Conservation (phyloP, 2,888 invertebrate genomes). For the Dysmachus trigonus region DNA sequence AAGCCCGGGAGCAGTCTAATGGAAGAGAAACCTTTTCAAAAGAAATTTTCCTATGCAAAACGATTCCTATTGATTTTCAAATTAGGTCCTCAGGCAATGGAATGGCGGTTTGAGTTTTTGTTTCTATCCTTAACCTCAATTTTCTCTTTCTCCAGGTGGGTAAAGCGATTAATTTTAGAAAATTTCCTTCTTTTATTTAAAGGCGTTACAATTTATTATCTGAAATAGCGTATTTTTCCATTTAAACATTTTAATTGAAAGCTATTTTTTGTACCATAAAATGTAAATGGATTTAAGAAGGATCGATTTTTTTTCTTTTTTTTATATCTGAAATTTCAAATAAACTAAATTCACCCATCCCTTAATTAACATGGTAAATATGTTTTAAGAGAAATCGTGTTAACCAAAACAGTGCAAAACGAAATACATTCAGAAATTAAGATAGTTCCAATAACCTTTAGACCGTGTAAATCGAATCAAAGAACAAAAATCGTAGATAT, state of each 20-base stretch:
- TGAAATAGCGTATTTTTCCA: not conserved
- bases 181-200: not conserved
- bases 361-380: too few relatives aligned
- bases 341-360: too few relatives aligned
- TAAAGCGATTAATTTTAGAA: not conserved
- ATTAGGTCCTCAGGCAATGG: not conserved
- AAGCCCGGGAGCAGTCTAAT: not conserved
- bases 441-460: too few relatives aligned
- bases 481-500: too few relatives aligned
- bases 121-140: not conserved
- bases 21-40: not conserved
- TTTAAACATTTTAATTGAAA: not conserved
- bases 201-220: not conserved
- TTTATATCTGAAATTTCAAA: too few relatives aligned
- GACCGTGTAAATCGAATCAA: too few relatives aligned
- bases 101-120: not conserved
- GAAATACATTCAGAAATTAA: too few relatives aligned
- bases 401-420: too few relatives aligned
- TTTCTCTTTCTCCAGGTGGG: not conserved
- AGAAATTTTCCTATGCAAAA: not conserved
- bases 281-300: not conserved
- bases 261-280: not conserved
- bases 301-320: not conserved
- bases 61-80: not conserved
- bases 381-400: too few relatives aligned